Evolutionary conservation across 2,113 vertebrate genomes (phyloP), one percentile per base, ranked within the genome.

Genomic region (Neotoma lepida): DNA sequence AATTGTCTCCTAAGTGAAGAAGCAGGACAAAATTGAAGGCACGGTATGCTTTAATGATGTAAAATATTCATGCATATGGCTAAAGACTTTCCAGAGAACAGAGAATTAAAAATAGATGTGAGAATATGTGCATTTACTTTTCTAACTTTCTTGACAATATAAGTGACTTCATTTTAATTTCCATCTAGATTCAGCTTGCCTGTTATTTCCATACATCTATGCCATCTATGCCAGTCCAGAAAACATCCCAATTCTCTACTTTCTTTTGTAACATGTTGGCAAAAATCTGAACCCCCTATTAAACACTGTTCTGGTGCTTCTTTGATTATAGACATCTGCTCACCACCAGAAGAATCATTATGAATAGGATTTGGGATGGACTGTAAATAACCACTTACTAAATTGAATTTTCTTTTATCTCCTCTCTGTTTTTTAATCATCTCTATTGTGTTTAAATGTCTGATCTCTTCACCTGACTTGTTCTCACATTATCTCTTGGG

Each of bases 1-100:
- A 39, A 24, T 39, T 46, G 5, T 66, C 39, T 90, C 90, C n/a
- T 82, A 56, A 41, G 28, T 94, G 24, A 81, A 90, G 3, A 81
- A 84, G 54, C 6, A 68, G 26, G 9, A 96, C 12, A 68, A 89
- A 94, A 87, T 24, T 74, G 46, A 97, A 96, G 12, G 4, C 49
- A 87, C 4, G 28, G 9, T 78, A 95, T 97, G 30, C 44, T 88
- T 90, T 94, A 96, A 86, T 86, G 46, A 71, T 86, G 49, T 71
- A 91, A 96, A 96, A 95, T 94, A 93, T 94, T 86, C 58, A 39
- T 64, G 92, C 71, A 94, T 93, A 93, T 88, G 86, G 86, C 33
- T 86, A 82, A 95, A 95, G 13, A 86, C 28, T 84, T 95, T 49
- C 17, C 46, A 94, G n/a, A 66, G 63, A 95, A 95, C 18, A 82